These are phyloP conservation scores for Nannobrachium achirus DNA, from an alignment of 2,113 vertebrate species.

Conservation along the genomic window DNA sequence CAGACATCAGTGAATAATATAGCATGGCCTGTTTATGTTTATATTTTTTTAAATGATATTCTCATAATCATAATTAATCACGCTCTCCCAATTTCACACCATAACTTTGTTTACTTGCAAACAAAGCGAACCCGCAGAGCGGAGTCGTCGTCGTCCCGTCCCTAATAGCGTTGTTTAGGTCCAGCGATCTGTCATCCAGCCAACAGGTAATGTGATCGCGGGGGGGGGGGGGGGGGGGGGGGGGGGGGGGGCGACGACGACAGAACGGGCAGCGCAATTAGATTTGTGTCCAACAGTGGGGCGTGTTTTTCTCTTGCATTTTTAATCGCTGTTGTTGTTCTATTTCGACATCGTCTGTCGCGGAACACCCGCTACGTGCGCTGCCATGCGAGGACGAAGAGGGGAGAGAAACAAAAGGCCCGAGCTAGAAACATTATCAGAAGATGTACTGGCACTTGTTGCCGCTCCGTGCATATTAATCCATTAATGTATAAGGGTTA, in stretches of 20 bases:
- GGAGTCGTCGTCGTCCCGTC: slow-evolving; percentile 64
- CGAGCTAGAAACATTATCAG: slow-evolving; percentile 57
- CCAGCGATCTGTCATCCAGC: slow-evolving; percentile 78
- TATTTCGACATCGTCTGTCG: slow-evolving; percentile 32
- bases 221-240: too few relatives aligned
- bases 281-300: slow-evolving; percentile 80
- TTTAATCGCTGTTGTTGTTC: slow-evolving; percentile 70
- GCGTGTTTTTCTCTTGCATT: slow-evolving; percentile 79
- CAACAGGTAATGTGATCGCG: slow-evolving; percentile 80
- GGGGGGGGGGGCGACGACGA: too few relatives aligned
- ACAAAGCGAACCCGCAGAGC: slow-evolving; percentile 59
- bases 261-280: slow-evolving; percentile 80
- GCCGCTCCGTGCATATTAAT: slow-evolving; percentile 70
- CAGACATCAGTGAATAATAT: background rate
- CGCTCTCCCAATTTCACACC: slow-evolving; percentile 60
- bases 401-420: slow-evolving; percentile 61
- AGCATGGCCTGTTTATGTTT: slow-evolving; percentile 35
- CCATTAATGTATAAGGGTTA: too few relatives aligned
- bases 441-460: slow-evolving; percentile 56
- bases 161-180: slow-evolving; percentile 76
- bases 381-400: too few relatives aligned
- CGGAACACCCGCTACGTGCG: slow-evolving; percentile 46
- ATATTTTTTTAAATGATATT: slow-evolving; percentile 32
- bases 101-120: slow-evolving; percentile 70
- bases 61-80: slow-evolving; percentile 72